A percentile compares a stretch with the other conserved stretches of the same genome.
Conservation (phyloP, 2,888 invertebrate species). For the Euplexia lucipara region DNA sequence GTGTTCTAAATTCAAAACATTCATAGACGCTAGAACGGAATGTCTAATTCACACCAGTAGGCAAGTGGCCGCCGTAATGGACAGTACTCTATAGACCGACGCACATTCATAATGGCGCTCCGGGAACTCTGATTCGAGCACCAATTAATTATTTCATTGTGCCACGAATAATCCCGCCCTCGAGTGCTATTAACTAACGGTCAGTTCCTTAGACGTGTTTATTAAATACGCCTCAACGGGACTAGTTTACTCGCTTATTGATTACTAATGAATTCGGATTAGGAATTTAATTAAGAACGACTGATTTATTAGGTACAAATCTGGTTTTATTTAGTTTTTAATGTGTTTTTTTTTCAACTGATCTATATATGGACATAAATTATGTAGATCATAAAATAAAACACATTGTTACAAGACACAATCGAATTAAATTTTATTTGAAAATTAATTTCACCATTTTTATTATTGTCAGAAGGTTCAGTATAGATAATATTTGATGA, state of each 20-base stretch:
- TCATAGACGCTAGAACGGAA: conserved; percentile 66
- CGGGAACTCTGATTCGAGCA: conserved; percentile 85
- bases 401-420: conserved; percentile 28
- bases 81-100: conserved; percentile 77
- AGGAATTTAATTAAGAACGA: conserved; percentile 54
- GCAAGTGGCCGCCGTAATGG: conserved; percentile 83
- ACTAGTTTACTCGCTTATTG: conserved; percentile 70
- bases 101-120: conserved; percentile 76
- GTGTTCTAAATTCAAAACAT: conserved; percentile 74
- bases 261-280: conserved; percentile 58
- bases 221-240: conserved; percentile 84
- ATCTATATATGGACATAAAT: conserved; percentile 36
- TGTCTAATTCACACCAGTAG: conserved; percentile 80
- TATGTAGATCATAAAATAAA: conserved; percentile 37
- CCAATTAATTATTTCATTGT: conserved; percentile 91
- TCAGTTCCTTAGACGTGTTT: conserved; percentile 89
- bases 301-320: conserved; percentile 54
- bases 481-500: conserved; percentile 44
- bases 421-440: conserved; percentile 35
- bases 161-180: conserved; percentile 81
- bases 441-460: conserved; percentile 41
- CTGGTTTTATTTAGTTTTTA: conserved; percentile 33
- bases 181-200: conserved; percentile 87
- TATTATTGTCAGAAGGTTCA: conserved; percentile 25
- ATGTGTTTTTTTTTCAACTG: conserved; percentile 33